Evolutionary conservation across 2,797 vertebrate genomes (phyloP).

Genomic region (Syngnathus rostellatus): DNA sequence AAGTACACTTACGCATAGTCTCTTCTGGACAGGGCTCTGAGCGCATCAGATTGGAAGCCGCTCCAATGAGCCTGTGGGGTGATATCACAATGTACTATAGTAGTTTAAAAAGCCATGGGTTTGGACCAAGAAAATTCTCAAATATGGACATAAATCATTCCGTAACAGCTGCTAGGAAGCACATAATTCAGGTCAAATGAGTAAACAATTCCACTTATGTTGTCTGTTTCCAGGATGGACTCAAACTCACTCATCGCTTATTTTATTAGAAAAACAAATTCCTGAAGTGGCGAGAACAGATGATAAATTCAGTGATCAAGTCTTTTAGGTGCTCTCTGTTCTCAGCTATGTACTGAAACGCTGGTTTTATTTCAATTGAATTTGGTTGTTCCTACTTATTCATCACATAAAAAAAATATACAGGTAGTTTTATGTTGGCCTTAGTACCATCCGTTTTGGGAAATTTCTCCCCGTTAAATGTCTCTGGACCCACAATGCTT

Average conservation of each 20-base stretch:
- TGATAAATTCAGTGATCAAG: too few species aligned
- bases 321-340: not conserved
- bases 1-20: slow-evolving; percentile 82
- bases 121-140: not conserved
- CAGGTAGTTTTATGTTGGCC: not conserved
- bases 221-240: too few species aligned
- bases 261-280: too few species aligned
- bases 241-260: too few species aligned
- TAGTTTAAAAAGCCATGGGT: not conserved
- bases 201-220: too few species aligned
- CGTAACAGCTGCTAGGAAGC: not conserved
- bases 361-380: not conserved
- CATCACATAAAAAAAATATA: not conserved
- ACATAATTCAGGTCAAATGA: too few species aligned
- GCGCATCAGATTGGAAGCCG: slow-evolving; percentile 72
- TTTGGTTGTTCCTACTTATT: not conserved
- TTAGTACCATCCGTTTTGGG: not conserved
- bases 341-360: not conserved
- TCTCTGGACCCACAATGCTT: not conserved
- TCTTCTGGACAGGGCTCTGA: slow-evolving; percentile 73
- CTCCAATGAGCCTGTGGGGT: slow-evolving; percentile 75
- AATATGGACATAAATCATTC: not conserved
- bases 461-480: not conserved
- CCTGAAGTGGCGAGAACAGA: too few species aligned
- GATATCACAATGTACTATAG: slow-evolving; percentile 4